These are phyloP conservation scores for Hemibagrus wyckioides DNA, from an alignment of 2,113 vertebrate genomes.

Conservation along the genomic window DNA sequence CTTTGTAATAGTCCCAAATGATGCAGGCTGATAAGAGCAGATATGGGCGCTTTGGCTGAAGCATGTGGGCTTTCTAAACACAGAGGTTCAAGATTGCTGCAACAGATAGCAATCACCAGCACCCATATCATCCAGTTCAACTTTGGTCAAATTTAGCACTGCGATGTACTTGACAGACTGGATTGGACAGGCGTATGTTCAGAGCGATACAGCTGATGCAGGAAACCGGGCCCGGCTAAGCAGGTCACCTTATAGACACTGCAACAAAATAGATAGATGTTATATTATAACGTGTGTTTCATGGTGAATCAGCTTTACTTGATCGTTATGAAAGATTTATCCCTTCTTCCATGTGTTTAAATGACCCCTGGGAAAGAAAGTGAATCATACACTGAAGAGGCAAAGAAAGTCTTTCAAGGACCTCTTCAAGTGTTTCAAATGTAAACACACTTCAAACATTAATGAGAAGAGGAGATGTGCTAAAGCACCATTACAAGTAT, in stretches of 20 bases:
- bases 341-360: not conserved
- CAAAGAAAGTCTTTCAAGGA: constrained; percentile 8
- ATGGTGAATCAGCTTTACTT: not conserved
- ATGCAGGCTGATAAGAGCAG: constrained; percentile 54
- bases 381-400: not conserved
- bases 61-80: constrained; percentile 61
- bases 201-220: constrained; percentile 33
- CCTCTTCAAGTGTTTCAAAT: constrained; percentile 20
- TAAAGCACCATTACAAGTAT: constrained; percentile 12
- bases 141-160: constrained; percentile 48
- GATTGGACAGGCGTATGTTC: constrained; percentile 36
- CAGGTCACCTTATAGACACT: constrained; percentile 27
- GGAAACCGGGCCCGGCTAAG: constrained; percentile 41
- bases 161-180: constrained; percentile 46
- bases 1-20: constrained; percentile 51
- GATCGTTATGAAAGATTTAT: not conserved
- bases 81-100: constrained; percentile 62
- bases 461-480: constrained; percentile 1
- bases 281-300: not conserved
- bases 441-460: not conserved
- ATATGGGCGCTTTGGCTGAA: constrained; percentile 45
- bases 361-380: not conserved
- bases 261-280: not conserved
- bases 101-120: constrained; percentile 59
- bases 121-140: constrained; percentile 52